Evolutionary conservation across 30 jellyfish, hydroid and myxozoan species (phyloP).

Genomic region (Rhopilema esculentum): DNA sequence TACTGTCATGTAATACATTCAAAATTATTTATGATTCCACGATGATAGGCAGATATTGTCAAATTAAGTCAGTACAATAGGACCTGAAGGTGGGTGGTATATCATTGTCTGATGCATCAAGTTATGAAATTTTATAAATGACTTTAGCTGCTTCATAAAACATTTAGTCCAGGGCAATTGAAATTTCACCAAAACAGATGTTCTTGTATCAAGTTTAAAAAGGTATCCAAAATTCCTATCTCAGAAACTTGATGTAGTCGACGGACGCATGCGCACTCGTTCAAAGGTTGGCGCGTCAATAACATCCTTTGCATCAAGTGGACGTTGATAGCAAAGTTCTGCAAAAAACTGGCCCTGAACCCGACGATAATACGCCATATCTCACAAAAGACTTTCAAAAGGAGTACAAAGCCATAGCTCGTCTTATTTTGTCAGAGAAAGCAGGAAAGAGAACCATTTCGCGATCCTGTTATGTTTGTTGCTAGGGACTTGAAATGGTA

Average conservation of each 20-base stretch:
- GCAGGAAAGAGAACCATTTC: not conserved
- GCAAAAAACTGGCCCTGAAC: not conserved
- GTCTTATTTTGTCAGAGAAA: not conserved
- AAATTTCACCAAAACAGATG: no score
- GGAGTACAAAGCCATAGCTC: not conserved
- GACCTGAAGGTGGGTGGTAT: no score
- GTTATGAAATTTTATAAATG: no score
- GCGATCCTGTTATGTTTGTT: constrained; percentile 20
- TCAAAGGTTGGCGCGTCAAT: constrained; percentile 69
- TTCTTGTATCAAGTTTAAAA: no score
- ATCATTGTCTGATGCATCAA: no score
- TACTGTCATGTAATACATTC: not conserved
- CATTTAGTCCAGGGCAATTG: no score
- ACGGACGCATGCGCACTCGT: constrained; percentile 55
- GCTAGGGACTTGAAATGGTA: constrained; percentile 13
- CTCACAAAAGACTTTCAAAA: not conserved
- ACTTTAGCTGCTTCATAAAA: no score
- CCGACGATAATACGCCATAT: not conserved
- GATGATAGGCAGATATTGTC: no score
- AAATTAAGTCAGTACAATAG: no score
- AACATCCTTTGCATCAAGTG: constrained; percentile 6
- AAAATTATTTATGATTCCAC: no score
- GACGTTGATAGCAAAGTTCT: not conserved
- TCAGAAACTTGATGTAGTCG: not conserved
- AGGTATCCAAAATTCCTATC: not conserved